These are phyloP conservation scores for Halcyon badia DNA, from an alignment of 2,797 vertebrate genomes.

Conservation along the genomic window DNA sequence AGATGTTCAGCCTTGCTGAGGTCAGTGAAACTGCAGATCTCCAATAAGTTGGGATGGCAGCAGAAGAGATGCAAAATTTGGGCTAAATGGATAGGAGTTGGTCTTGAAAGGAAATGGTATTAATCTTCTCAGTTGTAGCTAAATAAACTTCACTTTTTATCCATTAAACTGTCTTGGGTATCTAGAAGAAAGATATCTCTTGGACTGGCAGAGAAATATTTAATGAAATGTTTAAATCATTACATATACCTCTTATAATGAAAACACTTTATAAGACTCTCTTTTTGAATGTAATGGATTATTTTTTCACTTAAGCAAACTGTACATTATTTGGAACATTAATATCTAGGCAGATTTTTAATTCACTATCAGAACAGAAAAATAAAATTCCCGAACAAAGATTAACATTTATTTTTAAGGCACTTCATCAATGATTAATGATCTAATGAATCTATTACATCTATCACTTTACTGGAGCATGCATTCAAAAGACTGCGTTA, in stretches of 20 bases:
- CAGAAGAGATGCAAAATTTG: background rate
- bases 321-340: conserved; percentile 67
- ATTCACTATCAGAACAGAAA: conserved; percentile 60
- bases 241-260: background rate
- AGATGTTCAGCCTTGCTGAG: background rate
- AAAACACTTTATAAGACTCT: conserved; percentile 23
- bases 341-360: conserved; percentile 57
- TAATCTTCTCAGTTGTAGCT: background rate
- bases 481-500: background rate
- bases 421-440: background rate
- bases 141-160: background rate
- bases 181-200: background rate
- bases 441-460: background rate
- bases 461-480: background rate
- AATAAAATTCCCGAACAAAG: conserved; percentile 59
- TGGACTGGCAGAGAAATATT: background rate
- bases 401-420: conserved; percentile 2
- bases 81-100: background rate
- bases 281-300: conserved; percentile 24
- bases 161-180: background rate
- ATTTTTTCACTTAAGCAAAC: conserved; percentile 69
- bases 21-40: background rate
- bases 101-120: background rate
- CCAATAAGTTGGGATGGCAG: background rate
- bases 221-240: background rate